phyloP scores from a whole-genome alignment of 1,140 invertebrate genomes.

The Octopus sinensis region DNA sequence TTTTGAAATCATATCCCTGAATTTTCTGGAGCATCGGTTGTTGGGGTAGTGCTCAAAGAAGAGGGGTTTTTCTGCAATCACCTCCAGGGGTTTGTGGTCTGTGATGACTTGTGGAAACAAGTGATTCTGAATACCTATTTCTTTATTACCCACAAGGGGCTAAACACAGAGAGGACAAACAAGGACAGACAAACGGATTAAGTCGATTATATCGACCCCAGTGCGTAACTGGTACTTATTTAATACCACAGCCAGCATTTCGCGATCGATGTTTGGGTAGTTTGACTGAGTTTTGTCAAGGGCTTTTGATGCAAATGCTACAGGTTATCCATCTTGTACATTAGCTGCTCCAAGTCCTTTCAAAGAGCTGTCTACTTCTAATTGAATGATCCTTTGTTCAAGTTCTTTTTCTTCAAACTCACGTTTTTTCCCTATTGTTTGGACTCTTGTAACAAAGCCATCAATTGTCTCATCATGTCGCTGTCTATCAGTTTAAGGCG shows the following conservation, averaged over 20 bases:
- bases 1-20: constrained; percentile 29
- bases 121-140: constrained; percentile 31
- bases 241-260: constrained; percentile 61
- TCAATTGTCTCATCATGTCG: not conserved
- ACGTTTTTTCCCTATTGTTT: not conserved
- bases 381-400: too few species aligned
- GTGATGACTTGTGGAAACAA: constrained; percentile 24
- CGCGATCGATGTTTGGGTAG: constrained; percentile 59
- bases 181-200: too few species aligned
- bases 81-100: constrained; percentile 35
- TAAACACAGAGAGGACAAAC: too few species aligned
- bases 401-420: too few species aligned
- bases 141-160: too few species aligned
- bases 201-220: constrained; percentile 56
- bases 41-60: constrained; percentile 24
- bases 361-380: constrained; percentile 29
- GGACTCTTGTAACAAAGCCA: constrained; percentile 16
- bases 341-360: constrained; percentile 56
- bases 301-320: constrained; percentile 56
- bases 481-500: constrained; percentile 15
- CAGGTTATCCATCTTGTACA: constrained; percentile 55
- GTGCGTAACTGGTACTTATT: too few species aligned
- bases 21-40: constrained; percentile 31
- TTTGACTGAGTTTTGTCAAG: constrained; percentile 54
- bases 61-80: constrained; percentile 27